Percentiles rank a stretch among this genome's conserved stretches.
phyloP scores from a whole-genome alignment of 2,113 vertebrate genomes.

The Melozone crissalis region DNA sequence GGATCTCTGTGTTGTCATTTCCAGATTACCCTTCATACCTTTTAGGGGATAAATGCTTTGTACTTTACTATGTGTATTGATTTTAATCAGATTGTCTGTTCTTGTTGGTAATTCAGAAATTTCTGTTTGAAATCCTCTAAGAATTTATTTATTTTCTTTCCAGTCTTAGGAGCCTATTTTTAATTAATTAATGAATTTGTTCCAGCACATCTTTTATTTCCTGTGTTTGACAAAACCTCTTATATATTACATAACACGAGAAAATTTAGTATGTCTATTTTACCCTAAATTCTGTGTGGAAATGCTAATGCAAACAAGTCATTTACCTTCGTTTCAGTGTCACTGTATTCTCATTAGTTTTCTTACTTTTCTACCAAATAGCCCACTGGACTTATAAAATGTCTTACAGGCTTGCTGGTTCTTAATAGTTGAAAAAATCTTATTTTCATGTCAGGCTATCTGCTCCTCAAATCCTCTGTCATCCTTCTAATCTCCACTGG shows the following conservation, averaged over 20 bases:
- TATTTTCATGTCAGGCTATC: conserved; percentile 55
- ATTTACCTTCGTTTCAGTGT: conserved; percentile 9
- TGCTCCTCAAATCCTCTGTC: conserved; percentile 59
- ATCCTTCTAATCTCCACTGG: conserved; percentile 58
- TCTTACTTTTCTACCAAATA: conserved; percentile 26
- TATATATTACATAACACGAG: background rate
- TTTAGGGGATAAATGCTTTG: background rate
- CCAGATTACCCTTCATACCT: background rate
- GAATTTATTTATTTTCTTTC: background rate
- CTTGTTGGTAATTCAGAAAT: background rate
- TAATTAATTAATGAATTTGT: background rate
- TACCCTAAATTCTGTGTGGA: background rate
- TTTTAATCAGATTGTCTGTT: background rate
- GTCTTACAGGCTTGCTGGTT: conserved; percentile 30
- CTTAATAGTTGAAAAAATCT: conserved; percentile 58
- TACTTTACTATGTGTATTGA: background rate
- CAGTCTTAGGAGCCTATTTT: background rate
- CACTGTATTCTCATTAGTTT: conserved; percentile 34
- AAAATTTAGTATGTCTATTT: background rate
- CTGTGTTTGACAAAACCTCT: background rate
- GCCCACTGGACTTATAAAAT: conserved; percentile 31
- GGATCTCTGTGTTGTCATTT: background rate
- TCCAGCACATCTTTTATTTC: conserved; percentile 4
- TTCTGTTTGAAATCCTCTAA: background rate
- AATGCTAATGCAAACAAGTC: background rate